A percentile compares a stretch with the other conserved stretches of the same genome.
phyloP scores from a whole-genome alignment of 2,888 invertebrate species.

The Nemurella pictetii region DNA sequence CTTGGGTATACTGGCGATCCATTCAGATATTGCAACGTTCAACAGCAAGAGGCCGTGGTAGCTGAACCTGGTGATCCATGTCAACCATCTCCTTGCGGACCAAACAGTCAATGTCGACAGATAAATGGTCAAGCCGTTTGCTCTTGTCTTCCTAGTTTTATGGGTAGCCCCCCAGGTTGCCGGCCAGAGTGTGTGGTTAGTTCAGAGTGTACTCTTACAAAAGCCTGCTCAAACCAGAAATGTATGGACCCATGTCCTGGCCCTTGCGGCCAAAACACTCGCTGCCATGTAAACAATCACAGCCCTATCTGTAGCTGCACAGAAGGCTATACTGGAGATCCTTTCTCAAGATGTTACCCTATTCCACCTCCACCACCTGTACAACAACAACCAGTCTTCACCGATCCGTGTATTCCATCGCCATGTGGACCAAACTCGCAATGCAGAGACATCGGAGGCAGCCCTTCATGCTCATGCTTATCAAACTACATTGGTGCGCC shows the following conservation, averaged over 20 bases:
- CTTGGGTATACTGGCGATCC: conserved; percentile 75
- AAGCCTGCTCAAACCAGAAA: conserved; percentile 73
- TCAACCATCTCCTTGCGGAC: conserved; percentile 73
- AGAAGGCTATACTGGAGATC: conserved; percentile 75
- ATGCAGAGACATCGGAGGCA: conserved; percentile 47
- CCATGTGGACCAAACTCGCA: conserved; percentile 52
- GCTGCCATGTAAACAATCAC: conserved; percentile 72
- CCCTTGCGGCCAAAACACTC: conserved; percentile 71
- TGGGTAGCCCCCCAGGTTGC: conserved; percentile 78
- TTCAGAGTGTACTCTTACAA: conserved; percentile 68
- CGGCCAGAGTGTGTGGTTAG: conserved; percentile 72
- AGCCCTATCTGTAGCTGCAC: conserved; percentile 73
- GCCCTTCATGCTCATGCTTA: conserved; percentile 48
- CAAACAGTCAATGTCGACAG: conserved; percentile 72
- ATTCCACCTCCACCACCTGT: conserved; percentile 49
- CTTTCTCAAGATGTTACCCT: conserved; percentile 68
- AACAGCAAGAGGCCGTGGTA: conserved; percentile 46
- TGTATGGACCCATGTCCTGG: conserved; percentile 65
- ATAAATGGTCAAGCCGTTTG: conserved; percentile 71
- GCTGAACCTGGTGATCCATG: conserved; percentile 54
- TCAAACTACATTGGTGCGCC: conserved; percentile 53
- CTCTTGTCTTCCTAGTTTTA: conserved; percentile 71
- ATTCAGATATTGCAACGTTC: conserved; percentile 63
- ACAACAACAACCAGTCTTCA: conserved; percentile 43
- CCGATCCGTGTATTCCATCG: conserved; percentile 57